Evolutionary conservation across 2,113 vertebrate genomes (phyloP).

Genomic region (Saccopteryx leptura): DNA sequence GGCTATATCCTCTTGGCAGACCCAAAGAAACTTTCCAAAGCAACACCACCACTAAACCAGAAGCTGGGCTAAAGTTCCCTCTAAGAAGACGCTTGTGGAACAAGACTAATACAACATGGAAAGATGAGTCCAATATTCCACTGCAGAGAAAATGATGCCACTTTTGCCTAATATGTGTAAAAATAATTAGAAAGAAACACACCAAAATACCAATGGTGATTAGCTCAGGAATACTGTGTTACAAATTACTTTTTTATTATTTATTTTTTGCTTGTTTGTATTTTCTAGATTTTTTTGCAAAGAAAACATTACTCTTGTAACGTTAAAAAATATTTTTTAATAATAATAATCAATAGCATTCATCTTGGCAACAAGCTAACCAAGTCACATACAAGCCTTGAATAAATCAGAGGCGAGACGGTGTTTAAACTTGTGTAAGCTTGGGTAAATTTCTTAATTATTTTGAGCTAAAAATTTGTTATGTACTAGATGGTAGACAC

Average conservation of each 20-base stretch:
- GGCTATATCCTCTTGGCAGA: neutral
- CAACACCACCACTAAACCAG: neutral
- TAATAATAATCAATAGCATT: neutral
- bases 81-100: neutral
- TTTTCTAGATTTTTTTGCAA: slow-evolving; percentile 41
- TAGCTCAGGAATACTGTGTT: neutral
- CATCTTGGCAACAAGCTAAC: neutral
- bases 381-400: neutral
- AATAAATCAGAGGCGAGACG: neutral
- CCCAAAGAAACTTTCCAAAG: slow-evolving; percentile 42
- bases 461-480: neutral
- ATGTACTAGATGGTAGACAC: neutral
- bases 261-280: neutral
- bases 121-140: neutral
- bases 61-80: neutral
- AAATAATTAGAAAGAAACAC: slow-evolving; percentile 31
- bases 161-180: neutral
- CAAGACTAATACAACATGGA: neutral
- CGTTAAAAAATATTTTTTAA: neutral
- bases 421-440: neutral
- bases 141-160: neutral
- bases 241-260: neutral
- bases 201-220: slow-evolving; percentile 40
- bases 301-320: neutral
- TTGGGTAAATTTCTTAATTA: neutral